A percentile compares a stretch with the other conserved stretches of the same genome.
These are phyloP conservation scores for Trachythela sp. DNA, from an alignment of 64 coral and sea anemone genomes.

Conservation along the genomic window DNA sequence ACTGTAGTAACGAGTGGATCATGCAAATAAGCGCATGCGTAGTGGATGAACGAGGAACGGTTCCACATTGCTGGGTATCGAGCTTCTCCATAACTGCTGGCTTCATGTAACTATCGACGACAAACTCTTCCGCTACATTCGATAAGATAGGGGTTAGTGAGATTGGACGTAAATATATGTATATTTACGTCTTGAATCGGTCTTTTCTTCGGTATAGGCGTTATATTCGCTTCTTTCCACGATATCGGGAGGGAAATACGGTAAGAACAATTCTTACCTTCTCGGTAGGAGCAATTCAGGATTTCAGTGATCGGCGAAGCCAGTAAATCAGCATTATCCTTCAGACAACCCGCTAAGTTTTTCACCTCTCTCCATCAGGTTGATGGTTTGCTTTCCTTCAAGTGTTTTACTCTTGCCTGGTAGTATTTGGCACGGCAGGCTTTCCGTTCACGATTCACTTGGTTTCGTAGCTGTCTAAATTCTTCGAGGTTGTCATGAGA, in stretches of 20 bases:
- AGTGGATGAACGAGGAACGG: not conserved
- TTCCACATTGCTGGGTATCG: not conserved
- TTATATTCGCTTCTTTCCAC: too few relatives aligned
- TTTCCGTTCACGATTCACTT: too few relatives aligned
- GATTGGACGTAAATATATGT: not conserved
- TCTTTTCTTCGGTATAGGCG: too few relatives aligned
- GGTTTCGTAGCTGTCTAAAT: too few relatives aligned
- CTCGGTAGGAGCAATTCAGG: too few relatives aligned
- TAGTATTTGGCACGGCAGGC: slow-evolving; percentile 37
- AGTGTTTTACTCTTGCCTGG: slow-evolving; percentile 39
- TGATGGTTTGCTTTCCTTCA: slow-evolving; percentile 42
- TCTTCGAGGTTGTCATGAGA: not conserved
- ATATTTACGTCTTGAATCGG: too few relatives aligned
- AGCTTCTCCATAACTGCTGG: not conserved
- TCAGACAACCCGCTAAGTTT: not conserved
- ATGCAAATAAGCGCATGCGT: not conserved
- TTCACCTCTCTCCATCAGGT: slow-evolving; percentile 44
- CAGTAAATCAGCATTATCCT: too few relatives aligned
- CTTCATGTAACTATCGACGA: not conserved
- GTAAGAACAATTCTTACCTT: too few relatives aligned
- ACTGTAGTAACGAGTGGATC: not conserved
- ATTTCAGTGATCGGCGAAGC: too few relatives aligned
- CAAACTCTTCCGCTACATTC: slow-evolving; percentile 1
- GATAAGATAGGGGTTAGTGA: not conserved
- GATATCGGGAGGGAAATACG: too few relatives aligned